Conservation (phyloP, 92 coral and sea anemone species). For the Anthopleura xanthogrammica region DNA sequence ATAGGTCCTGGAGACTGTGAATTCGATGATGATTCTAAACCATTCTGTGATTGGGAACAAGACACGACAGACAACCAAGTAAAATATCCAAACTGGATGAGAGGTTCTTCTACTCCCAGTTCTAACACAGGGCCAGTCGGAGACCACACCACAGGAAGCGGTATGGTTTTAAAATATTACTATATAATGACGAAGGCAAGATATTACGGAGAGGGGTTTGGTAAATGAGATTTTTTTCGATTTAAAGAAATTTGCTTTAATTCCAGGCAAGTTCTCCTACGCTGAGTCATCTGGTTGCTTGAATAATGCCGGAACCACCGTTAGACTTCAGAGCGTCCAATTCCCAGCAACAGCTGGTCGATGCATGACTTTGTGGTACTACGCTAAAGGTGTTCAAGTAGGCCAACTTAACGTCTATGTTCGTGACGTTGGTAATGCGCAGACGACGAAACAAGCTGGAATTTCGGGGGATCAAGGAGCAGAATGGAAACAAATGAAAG, state of each 20-base stretch:
- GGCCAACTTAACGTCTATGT: slow-evolving; percentile 68
- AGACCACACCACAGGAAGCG: slow-evolving; percentile 68
- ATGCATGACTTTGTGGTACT: slow-evolving; percentile 67
- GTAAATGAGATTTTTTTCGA: too few species aligned
- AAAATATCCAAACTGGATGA: slow-evolving; percentile 40
- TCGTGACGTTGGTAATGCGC: background rate
- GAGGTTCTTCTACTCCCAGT: slow-evolving; percentile 25
- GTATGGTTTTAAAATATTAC: slow-evolving; percentile 1
- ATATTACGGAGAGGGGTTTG: too few species aligned
- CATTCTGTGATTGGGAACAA: slow-evolving; percentile 45
- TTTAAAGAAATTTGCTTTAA: too few species aligned
- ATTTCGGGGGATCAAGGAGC: slow-evolving; percentile 72
- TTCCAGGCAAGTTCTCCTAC: slow-evolving; percentile 52
- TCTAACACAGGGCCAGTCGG: slow-evolving; percentile 53
- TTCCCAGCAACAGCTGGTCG: slow-evolving; percentile 60
- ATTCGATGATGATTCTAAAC: slow-evolving; percentile 46
- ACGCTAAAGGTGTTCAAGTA: slow-evolving; percentile 59
- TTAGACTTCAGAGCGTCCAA: slow-evolving; percentile 58
- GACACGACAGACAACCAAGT: slow-evolving; percentile 5
- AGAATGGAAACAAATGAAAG: slow-evolving; percentile 57
- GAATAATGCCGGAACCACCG: slow-evolving; percentile 36
- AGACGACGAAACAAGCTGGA: slow-evolving; percentile 50
- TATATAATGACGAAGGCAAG: too few species aligned
- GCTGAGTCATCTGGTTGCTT: slow-evolving; percentile 58
- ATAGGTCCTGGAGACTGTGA: slow-evolving; percentile 85